Percentiles rank a stretch among this genome's conserved stretches.
phyloP scores from a whole-genome alignment of 2,888 invertebrate genomes.

The Linnaemya tessellans region DNA sequence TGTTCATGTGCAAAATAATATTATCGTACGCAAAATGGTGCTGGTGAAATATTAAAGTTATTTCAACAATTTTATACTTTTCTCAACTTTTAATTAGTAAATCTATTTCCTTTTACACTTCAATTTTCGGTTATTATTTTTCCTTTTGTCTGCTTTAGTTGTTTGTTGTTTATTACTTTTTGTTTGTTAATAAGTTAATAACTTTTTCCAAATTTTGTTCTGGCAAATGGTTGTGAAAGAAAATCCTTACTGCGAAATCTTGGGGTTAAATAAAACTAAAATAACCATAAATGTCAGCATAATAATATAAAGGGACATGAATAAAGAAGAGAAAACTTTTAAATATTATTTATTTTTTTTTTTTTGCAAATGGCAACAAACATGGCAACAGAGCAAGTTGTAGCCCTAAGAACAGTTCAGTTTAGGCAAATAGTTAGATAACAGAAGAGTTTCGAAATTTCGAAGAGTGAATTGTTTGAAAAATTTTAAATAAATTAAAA shows the following conservation, averaged over 20 bases:
- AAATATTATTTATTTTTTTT: conserved; percentile 76
- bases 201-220: conserved; percentile 44
- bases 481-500: too few species aligned
- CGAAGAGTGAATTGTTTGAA: too few species aligned
- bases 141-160: background rate
- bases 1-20: too few species aligned
- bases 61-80: conserved; percentile 26
- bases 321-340: conserved; percentile 76
- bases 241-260: background rate
- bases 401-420: conserved; percentile 7
- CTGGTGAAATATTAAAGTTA: conserved; percentile 43
- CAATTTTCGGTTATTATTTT: conserved; percentile 1
- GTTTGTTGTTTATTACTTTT: conserved; percentile 15
- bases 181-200: conserved; percentile 51
- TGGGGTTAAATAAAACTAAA: conserved; percentile 50
- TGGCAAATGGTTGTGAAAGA: conserved; percentile 3
- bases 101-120: conserved; percentile 45
- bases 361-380: conserved; percentile 31
- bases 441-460: background rate
- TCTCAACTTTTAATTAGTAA: conserved; percentile 63
- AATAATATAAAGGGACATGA: conserved; percentile 72
- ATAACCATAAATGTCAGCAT: conserved; percentile 81
- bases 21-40: conserved; percentile 2
- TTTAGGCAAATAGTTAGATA: background rate
- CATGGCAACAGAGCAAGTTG: conserved; percentile 22